phyloP scores from a whole-genome alignment of 2,888 invertebrate species.

The Lepetodrilus schrolli region DNA sequence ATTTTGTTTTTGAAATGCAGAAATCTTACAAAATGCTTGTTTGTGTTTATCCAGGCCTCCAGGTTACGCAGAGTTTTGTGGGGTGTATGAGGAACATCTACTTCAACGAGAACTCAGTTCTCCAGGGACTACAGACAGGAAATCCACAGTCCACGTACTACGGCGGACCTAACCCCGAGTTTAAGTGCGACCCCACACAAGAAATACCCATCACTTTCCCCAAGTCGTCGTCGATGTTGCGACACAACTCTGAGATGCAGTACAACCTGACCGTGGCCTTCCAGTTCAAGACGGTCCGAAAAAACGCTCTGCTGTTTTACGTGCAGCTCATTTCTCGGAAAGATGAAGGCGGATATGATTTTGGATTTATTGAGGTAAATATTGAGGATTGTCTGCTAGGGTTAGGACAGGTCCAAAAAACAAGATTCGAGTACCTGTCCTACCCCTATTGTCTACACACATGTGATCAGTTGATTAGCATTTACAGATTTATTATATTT shows the following conservation, averaged over 20 bases:
- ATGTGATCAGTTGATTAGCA: too few species aligned
- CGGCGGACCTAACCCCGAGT: conserved; percentile 53
- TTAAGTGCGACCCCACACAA: conserved; percentile 57
- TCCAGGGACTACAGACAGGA: conserved; percentile 82
- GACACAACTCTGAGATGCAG: conserved; percentile 35
- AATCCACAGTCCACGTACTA: conserved; percentile 46
- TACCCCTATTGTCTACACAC: too few species aligned
- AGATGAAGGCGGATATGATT: conserved; percentile 47
- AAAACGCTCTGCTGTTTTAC: conserved; percentile 58
- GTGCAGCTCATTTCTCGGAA: conserved; percentile 50
- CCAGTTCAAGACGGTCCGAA: conserved; percentile 61
- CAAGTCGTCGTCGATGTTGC: conserved; percentile 55
- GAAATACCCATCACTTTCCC: conserved; percentile 67
- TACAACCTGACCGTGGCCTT: conserved; percentile 59
- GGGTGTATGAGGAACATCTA: conserved; percentile 93
- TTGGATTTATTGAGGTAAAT: conserved; percentile 64
- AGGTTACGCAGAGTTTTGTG: conserved; percentile 89
- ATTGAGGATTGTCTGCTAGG: not conserved
- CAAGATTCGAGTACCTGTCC: too few species aligned
- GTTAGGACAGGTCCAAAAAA: too few species aligned
- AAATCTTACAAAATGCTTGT: not conserved
- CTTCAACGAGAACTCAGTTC: conserved; percentile 92
- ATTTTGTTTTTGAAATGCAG: too few species aligned
- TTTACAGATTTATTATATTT: too few species aligned
- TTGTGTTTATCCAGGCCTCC: conserved; percentile 78